Base-by-base conservation (phyloP, 2,888 invertebrate genomes). In the Lithodes maja region DNA sequence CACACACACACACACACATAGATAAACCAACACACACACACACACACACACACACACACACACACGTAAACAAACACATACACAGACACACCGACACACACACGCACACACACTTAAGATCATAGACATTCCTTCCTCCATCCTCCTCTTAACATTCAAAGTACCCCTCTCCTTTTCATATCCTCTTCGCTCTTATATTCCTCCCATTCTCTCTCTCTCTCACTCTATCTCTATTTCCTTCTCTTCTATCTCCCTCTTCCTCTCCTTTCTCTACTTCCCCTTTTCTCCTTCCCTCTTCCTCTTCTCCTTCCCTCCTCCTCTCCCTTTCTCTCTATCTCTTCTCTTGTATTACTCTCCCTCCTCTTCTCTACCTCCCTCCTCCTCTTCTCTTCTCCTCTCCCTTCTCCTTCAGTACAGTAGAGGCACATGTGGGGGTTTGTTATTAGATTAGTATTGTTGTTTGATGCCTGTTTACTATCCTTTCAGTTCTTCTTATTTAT, bases 41-140 rank as follows among this genome's bases (percentile, higher is more conserved):
- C 33, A 33, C 33, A 33, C 33, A 33, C 33, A 33, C 33, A 33
- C 33, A 33, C 33, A 33, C 33, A 33, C 33, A 33, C 33, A 33
- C 33, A 33, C 33, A 33, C 33, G 33, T 33, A 33, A 33, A 0
- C 33, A 17, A 3, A 81, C 55, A 54, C 61, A 17, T 49, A 81
- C 61, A 81, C 17, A 55, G 55, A 54, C 17, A 81, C 1, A 81
- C 55, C 12, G 55, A 81, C 55, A 81, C 61, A 81, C 17, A 81
- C 55, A 81, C 61, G 55, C 81, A 81, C 1, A 81, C 61, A 81
- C 55, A 81, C 17, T 54, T 55, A 81, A 53, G 54, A 3, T 54
- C 81, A 81, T 49, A 81, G 15, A 81, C 55, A 81, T 3, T 50
- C n/a, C 15, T 52, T 15, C 81, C 53, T 50, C 9, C 49, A 15